Evolutionary conservation across 2,113 vertebrate species (phyloP).

Genomic region (Chaetodon auriga): DNA sequence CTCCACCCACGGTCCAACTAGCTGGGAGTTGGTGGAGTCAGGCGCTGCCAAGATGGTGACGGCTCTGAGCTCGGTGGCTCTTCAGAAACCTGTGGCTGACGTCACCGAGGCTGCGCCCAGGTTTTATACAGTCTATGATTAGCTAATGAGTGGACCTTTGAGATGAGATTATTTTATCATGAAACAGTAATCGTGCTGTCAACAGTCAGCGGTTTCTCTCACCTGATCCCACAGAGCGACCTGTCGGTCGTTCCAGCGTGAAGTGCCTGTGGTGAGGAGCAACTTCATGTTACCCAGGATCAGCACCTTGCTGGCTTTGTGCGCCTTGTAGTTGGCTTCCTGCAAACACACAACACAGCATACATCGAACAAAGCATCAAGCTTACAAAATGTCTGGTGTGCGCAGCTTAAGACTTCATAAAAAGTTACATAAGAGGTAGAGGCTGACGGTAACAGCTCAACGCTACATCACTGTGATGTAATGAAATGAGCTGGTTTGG

Average conservation of each 20-base stretch:
- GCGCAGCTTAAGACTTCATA: not conserved
- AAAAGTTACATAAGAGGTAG: not conserved
- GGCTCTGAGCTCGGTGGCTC: too few species aligned
- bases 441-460: not conserved
- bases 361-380: not conserved
- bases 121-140: too few species aligned
- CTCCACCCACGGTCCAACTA: too few species aligned
- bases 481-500: slow-evolving; percentile 13
- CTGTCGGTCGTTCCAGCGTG: slow-evolving; percentile 93
- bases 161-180: not conserved
- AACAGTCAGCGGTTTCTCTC: slow-evolving; percentile 16
- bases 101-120: too few species aligned
- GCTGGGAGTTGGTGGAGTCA: too few species aligned
- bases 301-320: slow-evolving; percentile 90
- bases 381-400: not conserved
- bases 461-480: not conserved
- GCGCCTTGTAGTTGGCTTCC: slow-evolving; percentile 89
- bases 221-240: slow-evolving; percentile 87
- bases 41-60: too few species aligned
- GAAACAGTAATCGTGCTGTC: not conserved
- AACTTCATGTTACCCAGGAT: slow-evolving; percentile 91
- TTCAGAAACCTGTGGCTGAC: too few species aligned
- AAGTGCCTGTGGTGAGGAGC: slow-evolving; percentile 90
- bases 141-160: not conserved
- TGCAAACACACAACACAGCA: slow-evolving; percentile 66